Conservation (phyloP, 30 jellyfish, hydroid and myxozoan genomes). For the Pelagia noctiluca region DNA sequence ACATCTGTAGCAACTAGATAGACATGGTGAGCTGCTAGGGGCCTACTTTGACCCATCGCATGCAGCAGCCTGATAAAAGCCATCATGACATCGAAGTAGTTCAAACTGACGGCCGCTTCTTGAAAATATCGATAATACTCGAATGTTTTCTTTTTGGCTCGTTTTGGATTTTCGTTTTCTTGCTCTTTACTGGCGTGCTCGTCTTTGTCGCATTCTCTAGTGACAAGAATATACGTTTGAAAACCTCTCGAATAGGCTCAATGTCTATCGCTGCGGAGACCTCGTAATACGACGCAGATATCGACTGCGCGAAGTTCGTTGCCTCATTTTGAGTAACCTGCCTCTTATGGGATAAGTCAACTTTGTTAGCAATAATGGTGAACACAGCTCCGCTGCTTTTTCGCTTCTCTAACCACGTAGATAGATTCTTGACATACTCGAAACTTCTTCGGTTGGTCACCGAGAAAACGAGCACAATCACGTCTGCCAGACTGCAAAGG, state of each 20-base stretch:
- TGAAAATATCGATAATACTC: slow-evolving; percentile 62
- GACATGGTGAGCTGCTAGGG: no score
- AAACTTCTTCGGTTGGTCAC: slow-evolving; percentile 77
- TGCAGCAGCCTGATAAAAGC: no score
- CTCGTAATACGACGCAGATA: slow-evolving; percentile 61
- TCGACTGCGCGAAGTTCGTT: slow-evolving; percentile 55
- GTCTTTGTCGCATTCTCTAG: slow-evolving; percentile 16
- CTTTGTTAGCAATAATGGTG: slow-evolving; percentile 82
- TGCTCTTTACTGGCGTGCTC: slow-evolving; percentile 25
- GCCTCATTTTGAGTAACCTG: slow-evolving; percentile 74
- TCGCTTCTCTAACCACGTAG: slow-evolving; percentile 54
- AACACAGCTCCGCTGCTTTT: slow-evolving; percentile 62
- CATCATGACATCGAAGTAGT: background rate
- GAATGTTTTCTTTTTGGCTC: slow-evolving; percentile 67
- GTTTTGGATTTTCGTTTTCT: slow-evolving; percentile 41
- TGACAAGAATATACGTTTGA: slow-evolving; percentile 34
- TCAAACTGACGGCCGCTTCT: slow-evolving; percentile 75
- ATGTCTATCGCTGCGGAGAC: slow-evolving; percentile 82
- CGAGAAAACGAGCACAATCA: slow-evolving; percentile 76
- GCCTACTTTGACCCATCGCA: no score
- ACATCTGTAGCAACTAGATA: no score
- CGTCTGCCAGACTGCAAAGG: slow-evolving; percentile 56
- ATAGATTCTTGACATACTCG: slow-evolving; percentile 45
- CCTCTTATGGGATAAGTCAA: slow-evolving; percentile 81
- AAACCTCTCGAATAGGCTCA: slow-evolving; percentile 59